phyloP scores from a whole-genome alignment of 2,888 invertebrate genomes.

The Tenodera sinensis region DNA sequence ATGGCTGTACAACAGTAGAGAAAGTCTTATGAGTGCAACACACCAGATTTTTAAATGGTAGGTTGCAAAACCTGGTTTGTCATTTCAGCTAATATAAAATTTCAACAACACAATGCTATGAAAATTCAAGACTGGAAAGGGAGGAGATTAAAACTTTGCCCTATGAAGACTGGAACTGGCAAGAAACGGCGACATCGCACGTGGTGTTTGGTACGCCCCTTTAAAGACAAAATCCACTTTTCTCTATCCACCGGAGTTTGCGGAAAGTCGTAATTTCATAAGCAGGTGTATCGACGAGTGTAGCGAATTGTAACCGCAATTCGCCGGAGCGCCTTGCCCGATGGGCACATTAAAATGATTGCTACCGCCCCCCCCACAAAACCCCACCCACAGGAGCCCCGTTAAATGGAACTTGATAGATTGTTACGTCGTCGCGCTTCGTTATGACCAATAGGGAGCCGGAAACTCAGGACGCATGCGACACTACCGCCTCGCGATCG shows the following conservation, averaged over 20 bases:
- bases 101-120: no score
- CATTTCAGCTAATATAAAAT: no score
- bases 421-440: not conserved
- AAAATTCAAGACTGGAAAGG: no score
- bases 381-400: constrained; percentile 2
- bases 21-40: no score
- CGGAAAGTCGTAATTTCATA: not conserved
- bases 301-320: not conserved
- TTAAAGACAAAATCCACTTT: not conserved
- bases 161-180: not conserved
- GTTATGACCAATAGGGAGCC: not conserved
- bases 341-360: constrained; percentile 5
- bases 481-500: not conserved
- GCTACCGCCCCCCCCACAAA: not conserved
- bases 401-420: constrained; percentile 10
- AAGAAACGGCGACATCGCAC: not conserved
- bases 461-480: not conserved
- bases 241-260: not conserved
- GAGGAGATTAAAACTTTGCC: no score
- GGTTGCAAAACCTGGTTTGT: no score
- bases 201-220: not conserved
- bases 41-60: no score
- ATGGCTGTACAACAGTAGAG: no score
- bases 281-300: not conserved
- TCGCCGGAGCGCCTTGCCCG: not conserved